Conservation (phyloP, 2,113 vertebrate genomes). For the Thalassarche chlororhynchos region DNA sequence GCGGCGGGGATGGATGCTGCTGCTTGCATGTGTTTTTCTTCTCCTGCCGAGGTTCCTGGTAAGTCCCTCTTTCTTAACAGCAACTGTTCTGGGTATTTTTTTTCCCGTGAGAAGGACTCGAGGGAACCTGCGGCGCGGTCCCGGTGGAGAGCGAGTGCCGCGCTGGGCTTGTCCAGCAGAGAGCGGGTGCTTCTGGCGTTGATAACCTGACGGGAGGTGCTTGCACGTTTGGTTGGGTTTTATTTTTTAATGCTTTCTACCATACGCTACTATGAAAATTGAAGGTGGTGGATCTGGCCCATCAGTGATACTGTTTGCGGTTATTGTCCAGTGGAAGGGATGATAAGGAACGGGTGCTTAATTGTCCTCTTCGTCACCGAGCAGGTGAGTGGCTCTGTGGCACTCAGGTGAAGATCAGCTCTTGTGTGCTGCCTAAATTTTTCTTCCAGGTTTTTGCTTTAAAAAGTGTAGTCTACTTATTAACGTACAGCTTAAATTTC, state of each 20-base stretch:
- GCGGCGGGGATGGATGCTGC: not conserved
- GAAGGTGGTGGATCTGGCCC: not conserved
- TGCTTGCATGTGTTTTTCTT: too few relatives aligned
- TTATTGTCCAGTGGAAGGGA: fast-evolving
- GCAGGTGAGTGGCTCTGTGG: not conserved
- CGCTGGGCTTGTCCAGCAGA: not conserved
- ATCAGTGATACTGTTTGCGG: not conserved
- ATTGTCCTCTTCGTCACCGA: fast-evolving
- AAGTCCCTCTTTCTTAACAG: not conserved
- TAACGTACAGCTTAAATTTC: not conserved
- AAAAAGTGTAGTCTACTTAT: not conserved
- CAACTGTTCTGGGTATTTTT: not conserved
- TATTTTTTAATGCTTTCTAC: not conserved
- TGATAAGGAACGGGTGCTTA: fast-evolving
- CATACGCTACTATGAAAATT: fast-evolving
- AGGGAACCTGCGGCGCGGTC: not conserved
- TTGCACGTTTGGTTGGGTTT: fast-evolving
- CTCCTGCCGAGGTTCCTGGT: not conserved
- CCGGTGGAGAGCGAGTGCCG: not conserved
- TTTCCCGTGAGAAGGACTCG: not conserved
- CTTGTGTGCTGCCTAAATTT: not conserved
- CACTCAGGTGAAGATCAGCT: not conserved
- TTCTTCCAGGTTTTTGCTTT: not conserved
- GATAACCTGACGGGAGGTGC: fast-evolving
- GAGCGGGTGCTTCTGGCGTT: fast-evolving